Base-by-base conservation (phyloP, 1,140 invertebrate species). In the Notospermus geniculatus region DNA sequence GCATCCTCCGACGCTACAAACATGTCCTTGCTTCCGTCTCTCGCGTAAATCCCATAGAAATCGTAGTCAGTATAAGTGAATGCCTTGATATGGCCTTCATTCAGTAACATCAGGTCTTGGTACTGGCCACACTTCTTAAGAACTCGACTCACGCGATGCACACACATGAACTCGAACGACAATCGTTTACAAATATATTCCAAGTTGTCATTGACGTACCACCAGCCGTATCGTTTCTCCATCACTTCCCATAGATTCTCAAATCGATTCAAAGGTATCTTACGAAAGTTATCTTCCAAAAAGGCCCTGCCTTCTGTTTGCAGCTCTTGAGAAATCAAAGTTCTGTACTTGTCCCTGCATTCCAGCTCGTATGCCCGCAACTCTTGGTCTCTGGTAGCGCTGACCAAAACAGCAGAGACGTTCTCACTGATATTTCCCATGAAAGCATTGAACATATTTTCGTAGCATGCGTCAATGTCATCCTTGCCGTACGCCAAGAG, bases 121-220 rank as follows among this genome's bases (percentile, higher is more conserved):
- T 78, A 76, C 43, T 78, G 76, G 1, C 76, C 74, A 65, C 76
- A 78, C 62, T 78, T 78, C 23, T 71, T 66, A 4, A 78, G 43
- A 13, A 78, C 76, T 2, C 71, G 59, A 29, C 70, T 74, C 0
- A 73, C 72, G 28, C 76, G 64, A 56, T 78, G 76, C 13, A 78
- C 55, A 15, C 74, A 72, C 74, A 78, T 78, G 58, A 76, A 78
- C 53, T 78, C 76, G 11, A 64, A 60, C 15, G 69, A 67, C 59
- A 70, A 76, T 50, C 65, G 56, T 43, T 71, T 65, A 64, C 76
- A 78, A 25, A 78, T 70, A 25, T 66, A 59, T 59, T 75, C 70
- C 13, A 78, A 60, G 55, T 72, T 69, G n/a, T 75, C 64, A 22
- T 62, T 56, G 25, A 74, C 59, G 63, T 76, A 78, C 2, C 65